Evolutionary conservation across 2,888 invertebrate genomes (phyloP), one percentile per base, ranked within the genome.

Genomic region (Gortyna flavago): DNA sequence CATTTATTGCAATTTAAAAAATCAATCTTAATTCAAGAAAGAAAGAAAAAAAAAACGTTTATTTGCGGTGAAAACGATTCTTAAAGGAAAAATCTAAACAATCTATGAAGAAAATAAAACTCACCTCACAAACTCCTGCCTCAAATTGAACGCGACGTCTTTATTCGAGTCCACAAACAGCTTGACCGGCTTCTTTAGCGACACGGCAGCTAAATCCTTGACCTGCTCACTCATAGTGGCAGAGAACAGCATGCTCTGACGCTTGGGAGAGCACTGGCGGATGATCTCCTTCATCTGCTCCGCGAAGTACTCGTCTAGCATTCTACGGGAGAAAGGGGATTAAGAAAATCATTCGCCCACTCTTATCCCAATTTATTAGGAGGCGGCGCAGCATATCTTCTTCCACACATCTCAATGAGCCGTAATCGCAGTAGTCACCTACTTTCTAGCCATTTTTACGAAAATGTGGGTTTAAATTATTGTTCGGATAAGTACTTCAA

Each of bases 161-260:
- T 98, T 98, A 93, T 99, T 99, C 85, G 98, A 99, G 93, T 99
- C 99, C 0, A 99, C 98, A 94, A 99, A 99, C 77, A 99, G 97
- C 93, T 98, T 98, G 48, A 99, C 98, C 0, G 99, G 99, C 89
- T 99, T 98, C 84, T 98, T 97, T 44, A 99, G 97, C 0, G 99
- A 99, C 2, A 99, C 98, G 0, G 99, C 98, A 0, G 99, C 99
- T 75, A 99, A 96, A 94, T 99, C 99, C 94, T 99, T 98, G 0
- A 99, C 99, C 94, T 99, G 98, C 75, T 99, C 99, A n/a, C 99
- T 99, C 99, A 99, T 99, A 25, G 99, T 99, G 57, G 99, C 99
- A 0, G 99, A 99, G 97, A 99, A 99, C 78, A 99, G 96, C 97
- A 99, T 98, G 0, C 99, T 99, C 95, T 99, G 99, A 18, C 99